phyloP scores from a whole-genome alignment of 1,140 invertebrate genomes.

The Oedothorax gibbosus region DNA sequence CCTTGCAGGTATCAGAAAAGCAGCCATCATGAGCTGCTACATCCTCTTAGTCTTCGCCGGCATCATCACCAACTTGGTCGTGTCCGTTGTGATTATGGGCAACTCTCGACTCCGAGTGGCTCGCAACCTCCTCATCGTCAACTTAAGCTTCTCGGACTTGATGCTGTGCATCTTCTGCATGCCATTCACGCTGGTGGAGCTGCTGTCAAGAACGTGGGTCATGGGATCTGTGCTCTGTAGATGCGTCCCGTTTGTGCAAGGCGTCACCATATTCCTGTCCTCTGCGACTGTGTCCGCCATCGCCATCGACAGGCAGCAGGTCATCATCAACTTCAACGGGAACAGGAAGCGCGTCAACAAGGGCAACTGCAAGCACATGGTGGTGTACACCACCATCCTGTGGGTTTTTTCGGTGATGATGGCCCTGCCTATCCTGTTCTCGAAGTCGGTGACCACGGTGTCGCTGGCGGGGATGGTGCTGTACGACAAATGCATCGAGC shows the following conservation, averaged over 20 bases:
- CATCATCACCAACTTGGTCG: constrained; percentile 34
- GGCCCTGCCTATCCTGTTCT: constrained; percentile 72
- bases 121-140: constrained; percentile 67
- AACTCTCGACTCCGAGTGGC: constrained; percentile 30
- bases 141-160: constrained; percentile 74
- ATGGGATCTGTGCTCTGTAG: constrained; percentile 72
- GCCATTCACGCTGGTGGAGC: constrained; percentile 72
- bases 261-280: constrained; percentile 74
- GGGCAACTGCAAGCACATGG: constrained; percentile 69
- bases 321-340: constrained; percentile 42
- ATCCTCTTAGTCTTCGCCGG: constrained; percentile 33
- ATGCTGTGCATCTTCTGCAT: constrained; percentile 74
- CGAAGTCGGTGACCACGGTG: constrained; percentile 68
- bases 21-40: constrained; percentile 36
- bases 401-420: constrained; percentile 73
- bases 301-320: constrained; percentile 71
- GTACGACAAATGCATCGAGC: constrained; percentile 70
- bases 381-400: constrained; percentile 69
- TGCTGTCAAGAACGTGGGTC: constrained; percentile 67
- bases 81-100: constrained; percentile 40
- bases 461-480: constrained; percentile 66
- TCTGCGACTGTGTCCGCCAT: constrained; percentile 76
- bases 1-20: constrained; percentile 15
- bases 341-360: constrained; percentile 68
- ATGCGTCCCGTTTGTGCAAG: constrained; percentile 73